These are phyloP conservation scores for Acanthococcus lagerstroemiae DNA, from an alignment of 2,888 invertebrate species.

Conservation along the genomic window DNA sequence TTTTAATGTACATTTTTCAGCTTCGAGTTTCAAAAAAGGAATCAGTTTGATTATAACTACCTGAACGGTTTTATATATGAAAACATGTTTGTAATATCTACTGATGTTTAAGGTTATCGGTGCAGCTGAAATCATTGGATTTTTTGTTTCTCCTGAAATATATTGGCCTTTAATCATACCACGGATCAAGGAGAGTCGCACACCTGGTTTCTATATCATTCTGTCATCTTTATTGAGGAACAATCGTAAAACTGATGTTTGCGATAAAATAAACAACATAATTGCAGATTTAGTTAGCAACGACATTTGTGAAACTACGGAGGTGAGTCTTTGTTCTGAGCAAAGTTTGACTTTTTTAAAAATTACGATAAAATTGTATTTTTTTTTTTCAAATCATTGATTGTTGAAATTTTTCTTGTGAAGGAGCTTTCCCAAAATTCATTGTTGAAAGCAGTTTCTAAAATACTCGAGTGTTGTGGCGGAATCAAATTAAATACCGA, in stretches of 20 bases:
- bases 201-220: conserved; percentile 48
- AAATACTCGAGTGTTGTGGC: conserved; percentile 1
- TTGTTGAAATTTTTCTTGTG: neutral
- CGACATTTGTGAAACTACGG: conserved; percentile 52
- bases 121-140: conserved; percentile 61
- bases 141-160: conserved; percentile 58
- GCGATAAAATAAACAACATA: conserved; percentile 48
- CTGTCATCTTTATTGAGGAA: conserved; percentile 54
- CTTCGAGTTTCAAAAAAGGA: too few species aligned
- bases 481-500: neutral
- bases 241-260: conserved; percentile 45
- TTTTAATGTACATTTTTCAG: too few species aligned
- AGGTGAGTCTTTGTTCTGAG: conserved; percentile 38
- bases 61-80: conserved; percentile 22
- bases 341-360: too few species aligned
- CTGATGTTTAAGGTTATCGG: conserved; percentile 48
- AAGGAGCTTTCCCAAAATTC: neutral
- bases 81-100: neutral
- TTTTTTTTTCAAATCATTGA: neutral
- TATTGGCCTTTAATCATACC: conserved; percentile 60
- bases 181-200: conserved; percentile 48
- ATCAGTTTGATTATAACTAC: too few species aligned
- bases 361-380: neutral
- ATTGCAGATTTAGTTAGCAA: conserved; percentile 50
- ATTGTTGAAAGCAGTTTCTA: conserved; percentile 6